Evolutionary conservation across 2,797 vertebrate species (phyloP).

Genomic region (Falco biarmicus): DNA sequence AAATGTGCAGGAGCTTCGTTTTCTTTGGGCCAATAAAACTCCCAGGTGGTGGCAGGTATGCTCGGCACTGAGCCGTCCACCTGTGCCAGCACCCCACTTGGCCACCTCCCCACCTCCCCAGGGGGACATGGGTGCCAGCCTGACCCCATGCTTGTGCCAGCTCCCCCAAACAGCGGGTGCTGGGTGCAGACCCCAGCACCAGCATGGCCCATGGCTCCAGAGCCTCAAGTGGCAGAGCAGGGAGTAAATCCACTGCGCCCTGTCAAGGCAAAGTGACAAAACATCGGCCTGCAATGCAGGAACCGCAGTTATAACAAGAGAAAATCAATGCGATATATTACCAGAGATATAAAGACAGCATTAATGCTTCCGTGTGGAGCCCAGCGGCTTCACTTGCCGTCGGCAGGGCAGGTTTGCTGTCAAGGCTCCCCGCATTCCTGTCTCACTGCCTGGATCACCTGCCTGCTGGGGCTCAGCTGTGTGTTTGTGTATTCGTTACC

Average conservation of each 20-base stretch:
- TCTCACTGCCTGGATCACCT: neutral
- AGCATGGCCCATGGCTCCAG: rapidly evolving
- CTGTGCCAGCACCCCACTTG: rapidly evolving
- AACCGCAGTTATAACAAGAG: conserved; percentile 37
- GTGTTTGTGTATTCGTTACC: neutral
- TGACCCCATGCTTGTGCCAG: rapidly evolving
- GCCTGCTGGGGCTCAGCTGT: neutral
- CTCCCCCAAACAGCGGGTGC: neutral
- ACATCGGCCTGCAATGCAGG: conserved; percentile 23
- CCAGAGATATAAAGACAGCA: neutral
- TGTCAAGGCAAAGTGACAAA: conserved; percentile 59
- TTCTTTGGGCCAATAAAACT: neutral
- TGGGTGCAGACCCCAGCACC: rapidly evolving
- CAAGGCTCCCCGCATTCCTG: rapidly evolving
- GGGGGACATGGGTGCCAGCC: rapidly evolving
- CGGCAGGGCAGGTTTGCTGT: neutral
- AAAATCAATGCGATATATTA: conserved; percentile 58
- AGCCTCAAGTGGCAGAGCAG: rapidly evolving
- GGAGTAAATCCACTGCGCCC: conserved; percentile 6
- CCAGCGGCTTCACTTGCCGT: rapidly evolving
- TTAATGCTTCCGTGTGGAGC: neutral
- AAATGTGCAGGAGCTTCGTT: neutral
- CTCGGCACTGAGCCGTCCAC: neutral
- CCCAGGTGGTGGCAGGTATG: neutral
- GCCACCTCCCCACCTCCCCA: neutral